A percentile compares a stretch with the other conserved stretches of the same genome.
phyloP scores from a whole-genome alignment of 2,113 vertebrate genomes.

The Tetraodon nigroviridis region DNA sequence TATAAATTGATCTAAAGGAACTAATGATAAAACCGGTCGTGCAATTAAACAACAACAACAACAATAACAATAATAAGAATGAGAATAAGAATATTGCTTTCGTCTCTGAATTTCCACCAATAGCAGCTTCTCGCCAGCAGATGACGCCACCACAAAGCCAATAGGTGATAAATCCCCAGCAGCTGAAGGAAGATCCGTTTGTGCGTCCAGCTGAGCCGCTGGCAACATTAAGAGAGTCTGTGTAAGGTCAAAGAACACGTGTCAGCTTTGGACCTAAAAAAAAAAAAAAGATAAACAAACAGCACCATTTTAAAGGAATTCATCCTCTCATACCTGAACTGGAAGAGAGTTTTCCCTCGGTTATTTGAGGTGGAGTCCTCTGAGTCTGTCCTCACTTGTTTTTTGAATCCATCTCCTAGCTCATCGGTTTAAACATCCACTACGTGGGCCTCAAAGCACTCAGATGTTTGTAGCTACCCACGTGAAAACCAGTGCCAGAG shows the following conservation, averaged over 20 bases:
- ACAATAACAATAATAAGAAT: too few relatives aligned
- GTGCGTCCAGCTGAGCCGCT: background rate
- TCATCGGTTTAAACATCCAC: slow-evolving; percentile 9
- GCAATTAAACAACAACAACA: too few relatives aligned
- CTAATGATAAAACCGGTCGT: too few relatives aligned
- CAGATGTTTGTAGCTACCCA: background rate
- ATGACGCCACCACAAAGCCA: slow-evolving; percentile 32
- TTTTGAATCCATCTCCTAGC: background rate
- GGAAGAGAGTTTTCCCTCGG: background rate
- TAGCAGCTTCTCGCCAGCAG: slow-evolving; percentile 33
- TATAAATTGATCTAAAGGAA: too few relatives aligned
- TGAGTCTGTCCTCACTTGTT: background rate
- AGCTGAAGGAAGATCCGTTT: background rate
- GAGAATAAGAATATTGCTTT: too few relatives aligned
- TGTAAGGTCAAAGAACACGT: too few relatives aligned
- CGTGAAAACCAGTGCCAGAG: slow-evolving; percentile 5
- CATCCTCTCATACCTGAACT: background rate
- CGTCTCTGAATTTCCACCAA: too few relatives aligned
- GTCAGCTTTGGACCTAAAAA: too few relatives aligned
- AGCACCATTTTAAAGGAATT: background rate
- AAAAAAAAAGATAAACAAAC: background rate
- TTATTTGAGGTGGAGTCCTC: background rate
- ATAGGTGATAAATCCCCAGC: too few relatives aligned
- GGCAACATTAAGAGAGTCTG: background rate
- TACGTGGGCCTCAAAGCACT: slow-evolving; percentile 9